A percentile compares a stretch with the other conserved stretches of the same genome.
phyloP scores from a whole-genome alignment of 1,140 invertebrate genomes.

The Drosophila melanica region DNA sequence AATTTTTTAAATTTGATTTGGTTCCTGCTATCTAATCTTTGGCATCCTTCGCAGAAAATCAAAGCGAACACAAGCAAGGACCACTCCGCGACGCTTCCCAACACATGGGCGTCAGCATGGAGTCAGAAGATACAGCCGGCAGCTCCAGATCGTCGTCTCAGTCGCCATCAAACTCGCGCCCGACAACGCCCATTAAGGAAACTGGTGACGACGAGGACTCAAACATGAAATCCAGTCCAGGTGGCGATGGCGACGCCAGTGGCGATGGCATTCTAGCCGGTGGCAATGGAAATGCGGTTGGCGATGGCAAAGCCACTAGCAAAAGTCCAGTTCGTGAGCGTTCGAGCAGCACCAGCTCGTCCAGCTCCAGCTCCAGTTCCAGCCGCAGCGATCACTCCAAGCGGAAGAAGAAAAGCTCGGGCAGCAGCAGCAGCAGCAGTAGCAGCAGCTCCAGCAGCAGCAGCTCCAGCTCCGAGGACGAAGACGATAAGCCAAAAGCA shows the following conservation, averaged over 20 bases:
- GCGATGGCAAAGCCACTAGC: not conserved
- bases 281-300: not conserved
- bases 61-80: slow-evolving; percentile 7
- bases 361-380: slow-evolving; percentile 73
- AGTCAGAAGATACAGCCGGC: slow-evolving; percentile 68
- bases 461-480: slow-evolving; percentile 34
- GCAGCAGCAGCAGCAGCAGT: slow-evolving; percentile 61
- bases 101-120: slow-evolving; percentile 67
- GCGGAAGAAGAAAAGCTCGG: slow-evolving; percentile 65
- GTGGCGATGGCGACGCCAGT: not conserved
- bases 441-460: slow-evolving; percentile 63
- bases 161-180: slow-evolving; percentile 58
- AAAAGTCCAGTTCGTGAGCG: slow-evolving; percentile 26
- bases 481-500: slow-evolving; percentile 28
- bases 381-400: slow-evolving; percentile 54
- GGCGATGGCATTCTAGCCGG: not conserved
- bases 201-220: slow-evolving; percentile 10
- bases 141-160: slow-evolving; percentile 67
- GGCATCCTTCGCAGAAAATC: slow-evolving; percentile 59
- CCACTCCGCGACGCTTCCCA: slow-evolving; percentile 6
- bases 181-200: slow-evolving; percentile 33
- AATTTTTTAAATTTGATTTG: not conserved
- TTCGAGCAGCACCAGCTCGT: slow-evolving; percentile 58
- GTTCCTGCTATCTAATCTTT: slow-evolving; percentile 24
- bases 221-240: slow-evolving; percentile 6